Conservation (phyloP, 2,797 vertebrate species). For the Liparis tanakae region DNA sequence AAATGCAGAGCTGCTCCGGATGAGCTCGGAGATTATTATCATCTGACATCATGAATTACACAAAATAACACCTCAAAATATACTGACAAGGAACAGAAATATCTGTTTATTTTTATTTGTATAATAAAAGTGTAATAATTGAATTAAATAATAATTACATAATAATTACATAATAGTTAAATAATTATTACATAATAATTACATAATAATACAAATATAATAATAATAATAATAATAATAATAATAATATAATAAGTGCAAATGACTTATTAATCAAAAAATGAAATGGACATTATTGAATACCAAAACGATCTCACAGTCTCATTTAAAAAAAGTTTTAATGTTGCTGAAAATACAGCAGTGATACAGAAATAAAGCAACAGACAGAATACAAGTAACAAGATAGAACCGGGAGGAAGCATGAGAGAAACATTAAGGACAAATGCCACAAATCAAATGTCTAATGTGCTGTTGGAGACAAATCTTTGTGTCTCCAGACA, state of each 20-base stretch:
- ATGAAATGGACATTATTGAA: neutral
- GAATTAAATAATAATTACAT: too few relatives aligned
- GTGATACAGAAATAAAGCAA: neutral
- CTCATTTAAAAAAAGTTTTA: neutral
- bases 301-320: neutral
- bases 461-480: neutral
- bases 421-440: neutral
- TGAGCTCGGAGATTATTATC: neutral
- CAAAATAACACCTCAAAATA: neutral
- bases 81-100: neutral
- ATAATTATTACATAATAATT: too few relatives aligned
- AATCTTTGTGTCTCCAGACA: slow-evolving; percentile 25
- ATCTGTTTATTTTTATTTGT: neutral
- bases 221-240: too few relatives aligned
- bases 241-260: too few relatives aligned
- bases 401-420: neutral
- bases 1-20: neutral
- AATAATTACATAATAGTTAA: too few relatives aligned
- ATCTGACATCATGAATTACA: neutral
- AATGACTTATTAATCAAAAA: neutral
- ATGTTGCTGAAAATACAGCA: neutral
- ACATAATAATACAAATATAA: too few relatives aligned
- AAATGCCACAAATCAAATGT: neutral
- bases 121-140: neutral
- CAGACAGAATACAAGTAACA: neutral